These are phyloP conservation scores for Centruroides sculpturatus DNA, from an alignment of 1,140 invertebrate genomes.

Conservation along the genomic window DNA sequence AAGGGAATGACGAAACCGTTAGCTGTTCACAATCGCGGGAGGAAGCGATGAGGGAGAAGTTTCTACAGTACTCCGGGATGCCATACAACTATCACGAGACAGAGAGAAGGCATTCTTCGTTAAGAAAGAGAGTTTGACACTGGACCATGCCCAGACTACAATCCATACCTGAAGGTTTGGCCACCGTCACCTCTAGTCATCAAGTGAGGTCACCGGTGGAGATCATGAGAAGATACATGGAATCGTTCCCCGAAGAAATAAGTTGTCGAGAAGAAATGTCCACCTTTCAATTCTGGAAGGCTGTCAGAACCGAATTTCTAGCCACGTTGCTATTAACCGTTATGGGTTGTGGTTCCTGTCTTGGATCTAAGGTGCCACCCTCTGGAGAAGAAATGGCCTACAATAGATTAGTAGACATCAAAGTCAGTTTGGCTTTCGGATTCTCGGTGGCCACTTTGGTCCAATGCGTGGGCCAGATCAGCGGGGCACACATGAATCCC, in stretches of 20 bases:
- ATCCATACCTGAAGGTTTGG: too few relatives aligned
- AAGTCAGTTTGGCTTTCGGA: slow-evolving; percentile 25
- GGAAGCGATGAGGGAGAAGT: too few relatives aligned
- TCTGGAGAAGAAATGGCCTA: not conserved
- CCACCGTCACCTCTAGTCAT: not conserved
- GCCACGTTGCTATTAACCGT: slow-evolving; percentile 14
- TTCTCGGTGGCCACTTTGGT: slow-evolving; percentile 28
- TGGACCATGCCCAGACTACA: too few relatives aligned
- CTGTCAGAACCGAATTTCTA: slow-evolving; percentile 20
- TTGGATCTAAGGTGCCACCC: slow-evolving; percentile 7
- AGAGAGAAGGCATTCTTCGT: too few relatives aligned
- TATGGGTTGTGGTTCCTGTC: slow-evolving; percentile 12
- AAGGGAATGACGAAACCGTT: too few relatives aligned
- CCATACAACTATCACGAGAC: too few relatives aligned
- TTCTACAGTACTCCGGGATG: too few relatives aligned
- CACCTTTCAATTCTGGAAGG: slow-evolving; percentile 20
- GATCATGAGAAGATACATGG: slow-evolving; percentile 18
- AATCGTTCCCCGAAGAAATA: slow-evolving; percentile 18
- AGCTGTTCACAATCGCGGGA: too few relatives aligned
- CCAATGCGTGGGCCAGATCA: slow-evolving; percentile 27
- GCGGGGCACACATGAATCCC: slow-evolving; percentile 34
- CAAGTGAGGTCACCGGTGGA: slow-evolving; percentile 6
- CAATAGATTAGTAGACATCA: slow-evolving; percentile 2
- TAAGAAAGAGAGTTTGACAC: too few relatives aligned
- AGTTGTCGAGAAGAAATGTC: slow-evolving; percentile 16